These are phyloP conservation scores for Hippopotamyrus pictus DNA, from an alignment of 2,797 vertebrate genomes.

Conservation along the genomic window DNA sequence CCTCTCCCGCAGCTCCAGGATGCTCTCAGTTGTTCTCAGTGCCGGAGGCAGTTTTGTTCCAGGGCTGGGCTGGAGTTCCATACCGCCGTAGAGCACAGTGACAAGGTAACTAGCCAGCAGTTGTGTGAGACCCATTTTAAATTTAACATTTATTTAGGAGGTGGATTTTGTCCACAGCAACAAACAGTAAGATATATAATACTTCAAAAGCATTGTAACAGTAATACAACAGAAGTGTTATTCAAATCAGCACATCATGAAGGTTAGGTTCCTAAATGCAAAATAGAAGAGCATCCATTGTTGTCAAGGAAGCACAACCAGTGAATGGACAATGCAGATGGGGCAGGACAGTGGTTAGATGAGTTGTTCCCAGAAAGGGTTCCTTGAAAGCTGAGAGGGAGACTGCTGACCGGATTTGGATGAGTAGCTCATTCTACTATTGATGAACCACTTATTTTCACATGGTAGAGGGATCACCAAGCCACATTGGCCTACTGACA, in stretches of 20 bases:
- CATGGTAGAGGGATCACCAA: background rate
- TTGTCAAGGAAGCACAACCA: background rate
- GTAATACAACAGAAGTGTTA: background rate
- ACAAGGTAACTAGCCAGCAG: slow-evolving; percentile 65
- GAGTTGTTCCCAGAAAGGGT: background rate
- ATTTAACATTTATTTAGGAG: background rate
- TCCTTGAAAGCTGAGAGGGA: background rate
- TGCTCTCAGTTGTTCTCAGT: slow-evolving; percentile 90
- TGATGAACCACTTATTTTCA: background rate
- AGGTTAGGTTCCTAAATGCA: background rate
- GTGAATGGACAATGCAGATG: background rate
- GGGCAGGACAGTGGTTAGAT: background rate
- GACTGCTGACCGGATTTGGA: background rate
- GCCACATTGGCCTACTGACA: background rate
- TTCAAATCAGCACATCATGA: background rate
- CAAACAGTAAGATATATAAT: background rate
- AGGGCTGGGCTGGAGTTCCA: slow-evolving; percentile 96
- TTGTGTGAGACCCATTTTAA: background rate
- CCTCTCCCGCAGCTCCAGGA: slow-evolving; percentile 76
- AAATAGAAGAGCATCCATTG: background rate
- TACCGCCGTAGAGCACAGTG: slow-evolving; percentile 85
- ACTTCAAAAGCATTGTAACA: background rate
- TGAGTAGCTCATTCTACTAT: background rate
- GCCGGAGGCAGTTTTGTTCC: slow-evolving; percentile 93
- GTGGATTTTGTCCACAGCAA: background rate